Percentiles rank a stretch among this genome's conserved stretches.
phyloP scores from a whole-genome alignment of 2,113 vertebrate species.

The Pseudorectes ferrugineus region DNA sequence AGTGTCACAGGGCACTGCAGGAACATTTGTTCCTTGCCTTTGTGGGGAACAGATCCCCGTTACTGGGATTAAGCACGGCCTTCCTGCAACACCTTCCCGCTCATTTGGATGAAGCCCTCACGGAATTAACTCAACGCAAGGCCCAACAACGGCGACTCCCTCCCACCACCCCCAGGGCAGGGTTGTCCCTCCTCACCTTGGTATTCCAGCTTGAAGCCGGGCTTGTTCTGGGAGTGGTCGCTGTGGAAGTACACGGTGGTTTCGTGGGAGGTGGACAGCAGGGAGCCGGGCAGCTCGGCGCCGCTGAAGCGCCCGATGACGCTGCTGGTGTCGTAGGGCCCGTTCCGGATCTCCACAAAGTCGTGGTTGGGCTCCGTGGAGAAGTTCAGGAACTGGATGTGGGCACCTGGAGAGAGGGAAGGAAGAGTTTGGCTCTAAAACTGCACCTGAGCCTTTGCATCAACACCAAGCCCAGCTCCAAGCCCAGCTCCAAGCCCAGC shows the following conservation, averaged over 20 bases:
- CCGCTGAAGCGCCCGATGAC: slow-evolving; percentile 94
- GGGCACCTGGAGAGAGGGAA: slow-evolving; percentile 78
- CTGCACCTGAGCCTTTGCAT: accelerated
- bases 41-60: background rate
- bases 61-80: background rate
- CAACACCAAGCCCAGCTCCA: accelerated
- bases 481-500: accelerated
- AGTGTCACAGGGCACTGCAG: background rate
- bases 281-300: slow-evolving; percentile 79
- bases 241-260: slow-evolving; percentile 95
- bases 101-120: background rate
- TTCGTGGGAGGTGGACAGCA: slow-evolving; percentile 92
- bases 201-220: slow-evolving; percentile 94
- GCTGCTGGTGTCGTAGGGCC: slow-evolving; percentile 89
- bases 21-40: background rate
- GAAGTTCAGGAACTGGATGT: slow-evolving; percentile 96
- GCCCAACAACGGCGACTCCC: background rate
- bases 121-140: background rate
- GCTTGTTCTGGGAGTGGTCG: slow-evolving; percentile 97
- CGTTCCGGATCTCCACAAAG: slow-evolving; percentile 93
- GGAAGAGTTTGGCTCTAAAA: background rate
- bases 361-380: slow-evolving; percentile 97
- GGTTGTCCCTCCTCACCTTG: slow-evolving; percentile 73
- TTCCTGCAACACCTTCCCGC: background rate
- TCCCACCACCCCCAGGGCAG: background rate